These are phyloP conservation scores for Macropis europaea DNA, from an alignment of 2,888 invertebrate genomes.

Conservation along the genomic window DNA sequence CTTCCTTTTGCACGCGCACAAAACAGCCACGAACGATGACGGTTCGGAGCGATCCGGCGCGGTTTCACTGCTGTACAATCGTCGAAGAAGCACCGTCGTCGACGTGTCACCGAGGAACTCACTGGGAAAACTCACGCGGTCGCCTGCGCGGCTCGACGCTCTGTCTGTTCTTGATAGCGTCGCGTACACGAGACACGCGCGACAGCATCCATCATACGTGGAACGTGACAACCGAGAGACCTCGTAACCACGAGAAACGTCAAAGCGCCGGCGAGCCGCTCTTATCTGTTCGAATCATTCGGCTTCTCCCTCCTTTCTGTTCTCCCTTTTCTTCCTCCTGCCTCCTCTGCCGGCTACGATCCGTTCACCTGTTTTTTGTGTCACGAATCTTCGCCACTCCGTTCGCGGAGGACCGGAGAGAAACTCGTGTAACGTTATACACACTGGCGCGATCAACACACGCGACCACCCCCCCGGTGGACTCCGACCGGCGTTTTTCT, in stretches of 20 bases:
- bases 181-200: constrained; percentile 61
- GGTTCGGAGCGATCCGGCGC: constrained; percentile 19
- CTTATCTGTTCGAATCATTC: constrained; percentile 37
- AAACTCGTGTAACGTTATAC: constrained; percentile 30
- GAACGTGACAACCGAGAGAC: constrained; percentile 28
- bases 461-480: constrained; percentile 46
- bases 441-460: constrained; percentile 44
- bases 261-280: constrained; percentile 57
- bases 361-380: background rate
- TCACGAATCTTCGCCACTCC: background rate
- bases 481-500: constrained; percentile 51
- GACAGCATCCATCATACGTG: constrained; percentile 69
- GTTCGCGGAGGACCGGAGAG: too few relatives aligned
- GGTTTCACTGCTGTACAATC: constrained; percentile 27
- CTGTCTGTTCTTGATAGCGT: constrained; percentile 64
- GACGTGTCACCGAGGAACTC: constrained; percentile 16
- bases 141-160: constrained; percentile 53
- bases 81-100: constrained; percentile 22
- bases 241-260: constrained; percentile 51
- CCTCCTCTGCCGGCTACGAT: background rate
- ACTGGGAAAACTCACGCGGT: constrained; percentile 48
- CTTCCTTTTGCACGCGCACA: constrained; percentile 41
- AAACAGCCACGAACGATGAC: constrained; percentile 24
- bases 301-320: constrained; percentile 7
- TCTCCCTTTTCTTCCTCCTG: background rate